These are phyloP conservation scores for Dasypogon diadema DNA, from an alignment of 2,888 invertebrate species.

Conservation along the genomic window DNA sequence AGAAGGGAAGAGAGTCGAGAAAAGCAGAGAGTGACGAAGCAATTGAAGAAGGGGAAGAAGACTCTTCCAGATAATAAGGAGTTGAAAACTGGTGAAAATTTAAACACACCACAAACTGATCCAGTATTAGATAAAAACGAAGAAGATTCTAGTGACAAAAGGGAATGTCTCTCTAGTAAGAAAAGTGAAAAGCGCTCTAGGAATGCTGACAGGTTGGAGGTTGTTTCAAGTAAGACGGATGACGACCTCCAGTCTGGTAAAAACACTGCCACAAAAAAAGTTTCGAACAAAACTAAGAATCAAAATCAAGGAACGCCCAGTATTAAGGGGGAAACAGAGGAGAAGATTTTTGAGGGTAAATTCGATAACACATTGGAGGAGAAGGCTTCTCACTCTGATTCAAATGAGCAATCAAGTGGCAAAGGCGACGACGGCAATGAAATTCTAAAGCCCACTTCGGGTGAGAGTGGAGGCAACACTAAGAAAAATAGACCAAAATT, in stretches of 20 bases:
- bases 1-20: constrained; percentile 55
- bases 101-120: background rate
- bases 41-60: constrained; percentile 17
- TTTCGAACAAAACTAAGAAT: constrained; percentile 4
- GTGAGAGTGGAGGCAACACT: background rate
- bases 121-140: background rate
- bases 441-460: no score
- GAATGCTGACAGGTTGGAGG: background rate
- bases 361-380: no score
- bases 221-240: background rate
- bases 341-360: background rate
- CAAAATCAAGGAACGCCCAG: constrained; percentile 5
- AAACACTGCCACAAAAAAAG: constrained; percentile 4
- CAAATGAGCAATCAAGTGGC: no score
- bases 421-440: no score
- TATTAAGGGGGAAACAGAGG: background rate
- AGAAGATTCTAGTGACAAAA: background rate
- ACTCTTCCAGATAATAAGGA: constrained; percentile 17
- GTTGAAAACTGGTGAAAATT: background rate
- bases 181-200: background rate
- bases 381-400: background rate
- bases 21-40: background rate
- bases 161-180: background rate
- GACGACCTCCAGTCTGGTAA: background rate
- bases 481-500: constrained; percentile 21